Conservation (phyloP, 2,888 invertebrate species). For the Pseudococcus jackbeardsleyi region DNA sequence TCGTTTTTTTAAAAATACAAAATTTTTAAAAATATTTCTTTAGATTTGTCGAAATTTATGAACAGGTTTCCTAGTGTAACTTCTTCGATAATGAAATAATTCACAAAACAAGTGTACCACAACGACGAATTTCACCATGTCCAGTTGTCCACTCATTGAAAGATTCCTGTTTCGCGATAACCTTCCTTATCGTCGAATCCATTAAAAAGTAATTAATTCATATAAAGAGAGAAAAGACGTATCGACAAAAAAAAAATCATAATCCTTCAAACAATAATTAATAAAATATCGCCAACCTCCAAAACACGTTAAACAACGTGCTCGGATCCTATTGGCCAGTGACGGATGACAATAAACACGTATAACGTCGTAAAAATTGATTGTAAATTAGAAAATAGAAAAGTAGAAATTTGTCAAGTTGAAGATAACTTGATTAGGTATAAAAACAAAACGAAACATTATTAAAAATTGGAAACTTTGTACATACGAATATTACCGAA, state of each 20-base stretch:
- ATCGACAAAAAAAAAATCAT: not conserved
- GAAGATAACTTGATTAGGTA: not conserved
- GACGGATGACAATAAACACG: not conserved
- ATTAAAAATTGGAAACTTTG: conserved; percentile 15
- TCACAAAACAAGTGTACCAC: not conserved
- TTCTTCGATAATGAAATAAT: not conserved
- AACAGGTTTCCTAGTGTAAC: not conserved
- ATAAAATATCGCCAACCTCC: too few species aligned
- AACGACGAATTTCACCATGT: not conserved
- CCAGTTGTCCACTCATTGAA: not conserved
- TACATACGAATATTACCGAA: not conserved
- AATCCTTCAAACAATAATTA: not conserved
- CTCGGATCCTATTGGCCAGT: not conserved
- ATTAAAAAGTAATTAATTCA: not conserved
- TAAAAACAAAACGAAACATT: not conserved
- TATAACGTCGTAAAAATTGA: not conserved
- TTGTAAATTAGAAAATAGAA: not conserved
- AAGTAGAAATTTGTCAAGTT: not conserved
- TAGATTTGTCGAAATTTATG: conserved; percentile 23
- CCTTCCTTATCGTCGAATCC: not conserved
- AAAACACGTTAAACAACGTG: not conserved
- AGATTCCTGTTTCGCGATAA: not conserved
- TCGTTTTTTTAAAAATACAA: conserved; percentile 20
- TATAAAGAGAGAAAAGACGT: not conserved
- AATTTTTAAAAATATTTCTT: not conserved